Evolutionary conservation across 1,140 invertebrate species (phyloP), one percentile per base, ranked within the genome.

Genomic region (Aporrectodea caliginosa): DNA sequence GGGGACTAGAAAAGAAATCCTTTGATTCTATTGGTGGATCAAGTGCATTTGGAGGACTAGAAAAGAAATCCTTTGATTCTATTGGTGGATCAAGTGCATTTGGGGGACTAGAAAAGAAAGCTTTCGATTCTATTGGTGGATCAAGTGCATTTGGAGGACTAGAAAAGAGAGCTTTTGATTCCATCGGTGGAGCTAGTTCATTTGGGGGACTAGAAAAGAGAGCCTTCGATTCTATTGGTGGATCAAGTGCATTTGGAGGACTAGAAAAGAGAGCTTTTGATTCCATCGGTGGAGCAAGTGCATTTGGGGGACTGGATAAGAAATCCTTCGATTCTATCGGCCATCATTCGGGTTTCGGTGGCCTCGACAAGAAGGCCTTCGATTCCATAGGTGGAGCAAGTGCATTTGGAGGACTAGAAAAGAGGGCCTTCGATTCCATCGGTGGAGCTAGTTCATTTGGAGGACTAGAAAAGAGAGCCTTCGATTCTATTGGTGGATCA

Each of bases 251-350:
- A 16, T 79, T 79, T 43, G 69, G 70, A 22, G 78, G 78, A 31
- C 29, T 79, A 35, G 71, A 79, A 12, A 79, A 79, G 73, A 79
- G 35, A 30, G 78, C 71, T 14, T 79, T 79, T 31, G 78, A 79
- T 79, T 14, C 71, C 0, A 79, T 79, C 58, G 35, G 72, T 22
- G 31, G 58, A n/a, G 70, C 75, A 31, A 74, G 71, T 33, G 33
- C 78, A 22, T 79, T 79, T 58, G 78, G 71, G 27, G 78, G 78
- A 16, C 58, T 79, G 34, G 43, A 75, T 22, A 79, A 79, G 43
- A 79, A 33, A 33, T 2, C 32, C 31, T 79, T 79, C 31, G 78
- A 79, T 75, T 30, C 32, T 16, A 79, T n/a, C n/a, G n/a, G n/a
- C n/a, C n/a, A n/a, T n/a, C n/a, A n/a, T n/a, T n/a, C n/a, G n/a